Evolutionary conservation across 2,888 invertebrate genomes (phyloP), one percentile per base, ranked within the genome.

Genomic region (Pyrgus malvae): DNA sequence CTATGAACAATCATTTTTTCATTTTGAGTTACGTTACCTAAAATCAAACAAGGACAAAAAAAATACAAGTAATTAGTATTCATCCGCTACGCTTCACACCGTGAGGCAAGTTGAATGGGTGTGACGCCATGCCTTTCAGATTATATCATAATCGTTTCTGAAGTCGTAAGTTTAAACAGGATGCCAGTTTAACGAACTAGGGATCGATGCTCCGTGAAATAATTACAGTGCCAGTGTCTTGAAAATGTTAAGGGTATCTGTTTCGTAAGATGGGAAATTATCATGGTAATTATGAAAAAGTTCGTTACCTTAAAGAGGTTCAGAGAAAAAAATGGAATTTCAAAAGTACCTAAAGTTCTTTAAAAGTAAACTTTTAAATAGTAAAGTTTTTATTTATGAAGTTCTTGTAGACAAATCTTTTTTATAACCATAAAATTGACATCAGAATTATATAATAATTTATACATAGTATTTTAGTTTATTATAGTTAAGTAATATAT

Each of bases 181-280:
- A 35, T 51, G 51, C 37, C 16, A 11, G 41, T 53, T 56, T 57
- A 33, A 55, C 38, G 48, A 57, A 51, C 23, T 48, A 29, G 49
- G 41, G 38, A 17, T 9, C n/a, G 16, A 31, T 53, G 29, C 31
- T 31, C 31, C 31, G 5, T 49, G 31, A 49, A 48, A 29, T 40
- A 19, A 44, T 41, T 25, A 25, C 25, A 25, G 25, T 11, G 14
- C 41, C 41, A 38, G 19, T 38, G 38, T 19, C 38, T 38, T 16
- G 19, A 19, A 6, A 9, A 31, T 5, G 0, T 27, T 7, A 27
- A 9, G 8, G 31, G 31, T 31, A 31, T n/a, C 3, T 11, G 14
- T 7, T 31, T 31, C 3, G 11, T 3, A 29, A 11, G n/a, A 11
- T 5, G 29, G 1, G n/a, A 11, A 29, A 9, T n/a, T 2, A 29